Evolutionary conservation across 2,113 vertebrate genomes (phyloP), one percentile per base, ranked within the genome.

Genomic region (Trichomycterus rosablanca): DNA sequence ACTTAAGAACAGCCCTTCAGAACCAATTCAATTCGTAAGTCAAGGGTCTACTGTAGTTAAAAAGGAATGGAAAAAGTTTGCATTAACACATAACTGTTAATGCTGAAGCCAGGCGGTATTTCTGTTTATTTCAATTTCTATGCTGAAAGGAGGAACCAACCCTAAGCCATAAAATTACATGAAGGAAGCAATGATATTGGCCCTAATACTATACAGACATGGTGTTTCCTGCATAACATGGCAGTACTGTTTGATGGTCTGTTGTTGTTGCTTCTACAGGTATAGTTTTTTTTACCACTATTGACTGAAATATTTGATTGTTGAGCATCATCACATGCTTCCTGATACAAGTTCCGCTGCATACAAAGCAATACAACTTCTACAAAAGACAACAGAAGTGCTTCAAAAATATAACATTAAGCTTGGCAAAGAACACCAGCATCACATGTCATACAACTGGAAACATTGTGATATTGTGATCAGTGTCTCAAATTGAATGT

Each of bases 181-280:
- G 46, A 59, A 42, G 24, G 34, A 16, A 44, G 65, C 46, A 45
- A 45, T 45, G 19, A 45, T 8, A 10, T 7, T 2, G 8, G 18
- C 43, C 18, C 22, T 2, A 45, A 20, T n/a, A 3, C 18, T 19
- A 2, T 20, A 20, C 43, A 10, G 43, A 20, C 8, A 20, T 43
- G 2, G 19, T 62, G 63, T 22, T 6, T 62, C 2, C 7, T 66
- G 18, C 9, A 20, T 14, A 64, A 55, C 8, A 26, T 34, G 4
- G 40, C 42, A 4, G 15, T 70, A 39, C 35, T 66, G 5, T 66
- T 71, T 46, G 68, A 57, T 18, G 19, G 22, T 45, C 18, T 57
- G 8, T 12, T 61, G 8, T 8, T 71, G 1, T 26, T 66, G 1
- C 15, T 71, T 2, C 40, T 61, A 19, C 61, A 71, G 10, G n/a